Percentiles rank a stretch among this genome's conserved stretches.
Conservation (phyloP, 1,140 invertebrate species). For the Pseudomyrmex sp. region DNA sequence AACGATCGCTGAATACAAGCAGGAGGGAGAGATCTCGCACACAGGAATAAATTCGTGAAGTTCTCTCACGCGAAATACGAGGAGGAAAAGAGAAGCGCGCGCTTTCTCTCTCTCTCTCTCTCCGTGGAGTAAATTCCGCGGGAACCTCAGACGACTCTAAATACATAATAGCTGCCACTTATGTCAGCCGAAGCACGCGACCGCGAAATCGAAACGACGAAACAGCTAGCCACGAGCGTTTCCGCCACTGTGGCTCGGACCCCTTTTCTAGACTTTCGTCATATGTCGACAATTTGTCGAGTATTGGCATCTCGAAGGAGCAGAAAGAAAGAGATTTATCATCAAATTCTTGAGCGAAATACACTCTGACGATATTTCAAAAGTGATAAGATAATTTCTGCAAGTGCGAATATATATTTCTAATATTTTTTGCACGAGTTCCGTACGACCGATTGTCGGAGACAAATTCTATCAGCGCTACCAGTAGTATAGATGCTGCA, state of each 20-base stretch:
- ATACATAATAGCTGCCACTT: slow-evolving; percentile 66
- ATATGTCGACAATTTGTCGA: too few species aligned
- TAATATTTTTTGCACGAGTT: too few species aligned
- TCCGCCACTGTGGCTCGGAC: not conserved
- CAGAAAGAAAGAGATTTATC: too few species aligned
- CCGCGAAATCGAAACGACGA: slow-evolving; percentile 28
- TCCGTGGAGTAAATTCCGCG: slow-evolving; percentile 23
- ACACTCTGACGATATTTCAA: too few species aligned
- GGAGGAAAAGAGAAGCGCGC: slow-evolving; percentile 8
- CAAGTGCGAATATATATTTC: too few species aligned
- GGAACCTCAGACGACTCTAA: slow-evolving; percentile 50
- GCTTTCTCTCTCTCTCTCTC: not conserved
- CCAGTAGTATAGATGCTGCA: not conserved
- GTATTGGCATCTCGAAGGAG: too few species aligned
- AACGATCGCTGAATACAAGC: slow-evolving; percentile 41
- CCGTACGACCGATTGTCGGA: not conserved
- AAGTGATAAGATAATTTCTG: too few species aligned
- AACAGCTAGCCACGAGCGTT: not conserved
- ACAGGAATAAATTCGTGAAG: slow-evolving; percentile 63
- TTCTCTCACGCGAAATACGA: slow-evolving; percentile 56
- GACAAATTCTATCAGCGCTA: not conserved
- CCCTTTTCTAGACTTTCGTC: too few species aligned
- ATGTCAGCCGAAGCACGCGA: slow-evolving; percentile 18
- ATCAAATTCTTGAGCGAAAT: too few species aligned
- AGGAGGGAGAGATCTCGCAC: not conserved